These are phyloP conservation scores for Drosophila tsacasi DNA, from an alignment of 1,140 invertebrate genomes.

Conservation along the genomic window DNA sequence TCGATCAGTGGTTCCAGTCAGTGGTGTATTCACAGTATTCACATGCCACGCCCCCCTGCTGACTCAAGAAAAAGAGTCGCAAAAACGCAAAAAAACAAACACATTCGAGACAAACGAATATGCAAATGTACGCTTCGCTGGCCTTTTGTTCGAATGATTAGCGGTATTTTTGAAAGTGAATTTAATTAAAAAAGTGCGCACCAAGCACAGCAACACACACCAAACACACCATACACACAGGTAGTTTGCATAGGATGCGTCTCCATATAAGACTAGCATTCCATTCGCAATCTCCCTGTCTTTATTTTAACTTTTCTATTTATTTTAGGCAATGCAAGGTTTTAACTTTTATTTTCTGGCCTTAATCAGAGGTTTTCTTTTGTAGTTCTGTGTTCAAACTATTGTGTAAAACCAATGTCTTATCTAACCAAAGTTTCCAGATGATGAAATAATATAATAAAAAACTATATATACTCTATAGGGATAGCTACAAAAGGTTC, in stretches of 20 bases:
- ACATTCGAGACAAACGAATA: slow-evolving; percentile 55
- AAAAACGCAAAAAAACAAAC: slow-evolving; percentile 18
- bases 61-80: slow-evolving; percentile 22
- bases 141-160: slow-evolving; percentile 71
- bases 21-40: slow-evolving; percentile 11
- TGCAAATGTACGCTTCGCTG: slow-evolving; percentile 50
- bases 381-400: background rate
- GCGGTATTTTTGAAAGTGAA: slow-evolving; percentile 82
- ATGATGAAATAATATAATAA: background rate
- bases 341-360: background rate
- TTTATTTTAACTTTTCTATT: background rate
- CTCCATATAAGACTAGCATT: slow-evolving; percentile 10
- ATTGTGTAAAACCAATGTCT: background rate
- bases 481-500: background rate
- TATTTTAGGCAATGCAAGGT: background rate
- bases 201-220: slow-evolving; percentile 15
- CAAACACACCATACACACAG: slow-evolving; percentile 10
- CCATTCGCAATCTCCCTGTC: slow-evolving; percentile 13
- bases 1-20: slow-evolving; percentile 35
- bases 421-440: slow-evolving; percentile 5
- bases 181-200: slow-evolving; percentile 71
- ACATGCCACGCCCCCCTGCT: slow-evolving; percentile 43
- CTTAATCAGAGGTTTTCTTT: background rate
- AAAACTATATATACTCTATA: background rate
- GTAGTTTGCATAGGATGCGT: slow-evolving; percentile 60